Evolutionary conservation across 2,888 invertebrate species (phyloP), one percentile per base, ranked within the genome.

Genomic region (Lamproptera curius): DNA sequence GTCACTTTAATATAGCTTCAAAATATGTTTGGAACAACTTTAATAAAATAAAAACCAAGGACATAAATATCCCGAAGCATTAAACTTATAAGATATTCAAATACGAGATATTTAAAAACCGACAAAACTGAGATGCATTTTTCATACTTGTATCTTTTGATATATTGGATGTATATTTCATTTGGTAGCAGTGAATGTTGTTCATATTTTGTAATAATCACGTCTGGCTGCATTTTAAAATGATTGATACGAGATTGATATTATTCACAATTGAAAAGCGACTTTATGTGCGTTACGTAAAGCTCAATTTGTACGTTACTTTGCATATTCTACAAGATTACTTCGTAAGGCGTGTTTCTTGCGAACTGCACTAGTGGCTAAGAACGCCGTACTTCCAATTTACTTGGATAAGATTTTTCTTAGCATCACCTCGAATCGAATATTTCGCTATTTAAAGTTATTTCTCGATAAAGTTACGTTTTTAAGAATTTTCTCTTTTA

Each of bases 121-220:
- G 6, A 6, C 6, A 20, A 20, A 20, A 20, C 20, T 16, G 16
- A 28, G 28, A 47, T 37, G 4, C 31, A 47, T 42, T 42, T 36
- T 37, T 42, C 36, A 37, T 31, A 20, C 11, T 40, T 15, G 35
- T 26, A 33, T 4, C 4, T 31, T 46, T 34, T 37, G 42, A 42
- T 47, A 42, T 42, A 37, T 23, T 20, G 37, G 6, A 17, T 37
- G 13, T 41, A 47, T 42, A 42, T 42, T 42, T 31, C 33, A 33
- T 46, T 37, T 42, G 42, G 37, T 42, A 31, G 28, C 38, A 31
- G 37, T 42, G 41, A 48, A 48, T 33, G 48, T 48, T 42, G 37
- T 47, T 42, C 39, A 48, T 43, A 48, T 42, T 48, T 42, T 42
- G 42, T 39, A 42, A 42, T 42, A 43, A 48, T 43, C 48, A 39